A percentile compares a stretch with the other conserved stretches of the same genome.
These are phyloP conservation scores for Chaetophractus vellerosus DNA, from an alignment of 2,797 vertebrate species.

Conservation along the genomic window DNA sequence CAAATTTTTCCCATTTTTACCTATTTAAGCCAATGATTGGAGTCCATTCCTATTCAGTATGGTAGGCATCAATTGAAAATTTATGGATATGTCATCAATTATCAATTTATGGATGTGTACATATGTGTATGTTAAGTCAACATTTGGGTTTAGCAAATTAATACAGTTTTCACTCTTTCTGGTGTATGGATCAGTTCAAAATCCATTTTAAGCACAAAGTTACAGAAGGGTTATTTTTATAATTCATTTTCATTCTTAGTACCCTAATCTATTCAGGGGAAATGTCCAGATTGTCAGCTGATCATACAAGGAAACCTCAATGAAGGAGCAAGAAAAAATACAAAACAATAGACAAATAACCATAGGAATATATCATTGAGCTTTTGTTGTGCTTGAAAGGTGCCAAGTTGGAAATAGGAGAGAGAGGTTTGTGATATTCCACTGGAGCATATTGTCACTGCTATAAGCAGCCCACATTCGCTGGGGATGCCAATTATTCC, in stretches of 20 bases:
- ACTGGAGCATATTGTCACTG: slow-evolving; percentile 88
- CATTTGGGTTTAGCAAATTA: slow-evolving; percentile 75
- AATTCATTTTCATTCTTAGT: slow-evolving; percentile 75
- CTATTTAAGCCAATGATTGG: neutral
- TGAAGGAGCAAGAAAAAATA: slow-evolving; percentile 71
- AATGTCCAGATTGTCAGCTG: slow-evolving; percentile 72
- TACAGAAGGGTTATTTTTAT: slow-evolving; percentile 70
- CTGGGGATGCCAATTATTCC: slow-evolving; percentile 90
- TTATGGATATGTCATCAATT: neutral
- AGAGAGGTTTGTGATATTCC: slow-evolving; percentile 86
- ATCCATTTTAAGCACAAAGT: slow-evolving; percentile 65
- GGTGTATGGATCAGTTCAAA: slow-evolving; percentile 48
- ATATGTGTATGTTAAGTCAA: slow-evolving; percentile 37
- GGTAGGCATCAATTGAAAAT: neutral
- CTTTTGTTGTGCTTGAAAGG: slow-evolving; percentile 86
- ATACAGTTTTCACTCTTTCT: slow-evolving; percentile 56
- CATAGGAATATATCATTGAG: slow-evolving; percentile 54
- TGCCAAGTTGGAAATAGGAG: slow-evolving; percentile 87
- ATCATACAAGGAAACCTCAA: slow-evolving; percentile 68
- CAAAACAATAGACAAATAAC: slow-evolving; percentile 74
- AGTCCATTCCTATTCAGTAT: neutral
- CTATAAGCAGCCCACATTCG: slow-evolving; percentile 85
- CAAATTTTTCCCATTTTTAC: neutral
- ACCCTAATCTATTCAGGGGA: slow-evolving; percentile 70
- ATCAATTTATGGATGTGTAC: neutral